A percentile compares a stretch with the other conserved stretches of the same genome.
phyloP scores from a whole-genome alignment of 2,888 invertebrate genomes.

The Noctuana brunneofusca region DNA sequence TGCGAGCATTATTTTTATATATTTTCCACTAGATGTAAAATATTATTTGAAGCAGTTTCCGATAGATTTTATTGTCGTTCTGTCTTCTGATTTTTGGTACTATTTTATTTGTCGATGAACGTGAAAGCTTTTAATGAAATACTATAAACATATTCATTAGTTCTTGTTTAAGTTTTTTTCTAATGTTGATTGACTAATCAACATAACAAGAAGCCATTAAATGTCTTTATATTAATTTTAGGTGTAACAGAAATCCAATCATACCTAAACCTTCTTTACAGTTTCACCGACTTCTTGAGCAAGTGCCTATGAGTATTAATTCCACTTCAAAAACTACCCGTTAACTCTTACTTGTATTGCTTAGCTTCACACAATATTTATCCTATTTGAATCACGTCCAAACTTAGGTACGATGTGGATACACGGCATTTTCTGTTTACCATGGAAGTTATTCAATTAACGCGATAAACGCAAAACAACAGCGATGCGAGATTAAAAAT shows the following conservation, averaged over 20 bases:
- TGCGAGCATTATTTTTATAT: slow-evolving; percentile 33
- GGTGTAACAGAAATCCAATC: no score
- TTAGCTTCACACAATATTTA: not conserved
- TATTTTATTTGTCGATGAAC: not conserved
- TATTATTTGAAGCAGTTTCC: slow-evolving; percentile 30
- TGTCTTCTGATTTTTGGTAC: slow-evolving; percentile 4
- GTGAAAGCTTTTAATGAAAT: not conserved
- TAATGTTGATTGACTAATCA: no score
- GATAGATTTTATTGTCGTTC: slow-evolving; percentile 26
- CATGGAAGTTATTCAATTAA: slow-evolving; percentile 26
- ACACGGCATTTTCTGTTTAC: not conserved
- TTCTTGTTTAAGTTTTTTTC: no score
- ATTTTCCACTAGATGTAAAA: slow-evolving; percentile 33
- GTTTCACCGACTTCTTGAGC: no score
- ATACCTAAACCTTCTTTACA: no score
- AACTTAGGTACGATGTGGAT: not conserved
- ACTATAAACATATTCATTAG: not conserved
- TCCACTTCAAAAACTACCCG: no score
- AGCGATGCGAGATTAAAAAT: slow-evolving; percentile 27
- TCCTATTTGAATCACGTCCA: not conserved
- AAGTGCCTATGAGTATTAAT: no score
- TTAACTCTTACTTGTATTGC: no score
- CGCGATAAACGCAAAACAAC: slow-evolving; percentile 28
- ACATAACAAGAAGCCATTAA: no score
- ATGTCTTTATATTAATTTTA: no score